A percentile compares a stretch with the other conserved stretches of the same genome.
Evolutionary conservation across 2,113 vertebrate species (phyloP).

Genomic region (Pica pica): DNA sequence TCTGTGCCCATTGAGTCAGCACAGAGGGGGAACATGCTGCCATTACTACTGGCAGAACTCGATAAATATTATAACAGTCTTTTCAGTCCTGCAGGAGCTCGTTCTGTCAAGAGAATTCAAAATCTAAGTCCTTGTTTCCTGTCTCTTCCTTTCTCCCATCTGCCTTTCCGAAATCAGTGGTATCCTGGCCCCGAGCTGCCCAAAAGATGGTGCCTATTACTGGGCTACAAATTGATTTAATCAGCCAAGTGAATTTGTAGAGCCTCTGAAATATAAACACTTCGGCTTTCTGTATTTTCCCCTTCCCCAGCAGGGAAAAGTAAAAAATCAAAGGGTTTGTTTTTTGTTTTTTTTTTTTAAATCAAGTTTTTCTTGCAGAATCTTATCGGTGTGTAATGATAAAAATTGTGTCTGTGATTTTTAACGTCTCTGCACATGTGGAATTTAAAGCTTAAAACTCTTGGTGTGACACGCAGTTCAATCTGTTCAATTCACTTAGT

Average conservation of each 20-base stretch:
- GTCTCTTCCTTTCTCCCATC: neutral
- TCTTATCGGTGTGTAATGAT: neutral
- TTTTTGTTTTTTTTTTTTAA: neutral
- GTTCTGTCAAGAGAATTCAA: neutral
- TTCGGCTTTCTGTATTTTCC: neutral
- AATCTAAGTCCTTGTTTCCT: neutral
- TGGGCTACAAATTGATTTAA: neutral
- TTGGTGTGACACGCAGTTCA: neutral
- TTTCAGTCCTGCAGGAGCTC: constrained; percentile 12
- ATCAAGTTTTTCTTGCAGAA: neutral
- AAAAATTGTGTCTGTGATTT: neutral
- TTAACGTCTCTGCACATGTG: neutral
- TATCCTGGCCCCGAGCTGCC: neutral
- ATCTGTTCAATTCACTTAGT: neutral
- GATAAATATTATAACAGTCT: constrained; percentile 3
- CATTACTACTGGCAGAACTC: constrained; percentile 13
- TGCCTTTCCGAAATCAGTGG: neutral
- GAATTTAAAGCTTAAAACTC: neutral
- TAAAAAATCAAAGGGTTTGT: neutral
- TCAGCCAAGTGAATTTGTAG: neutral
- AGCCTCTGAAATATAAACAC: neutral
- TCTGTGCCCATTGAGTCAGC: constrained; percentile 43
- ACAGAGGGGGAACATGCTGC: neutral
- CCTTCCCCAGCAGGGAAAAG: neutral
- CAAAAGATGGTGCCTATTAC: neutral